Base-by-base conservation (phyloP, 2,888 invertebrate genomes). In the Drosophila prolongata region DNA sequence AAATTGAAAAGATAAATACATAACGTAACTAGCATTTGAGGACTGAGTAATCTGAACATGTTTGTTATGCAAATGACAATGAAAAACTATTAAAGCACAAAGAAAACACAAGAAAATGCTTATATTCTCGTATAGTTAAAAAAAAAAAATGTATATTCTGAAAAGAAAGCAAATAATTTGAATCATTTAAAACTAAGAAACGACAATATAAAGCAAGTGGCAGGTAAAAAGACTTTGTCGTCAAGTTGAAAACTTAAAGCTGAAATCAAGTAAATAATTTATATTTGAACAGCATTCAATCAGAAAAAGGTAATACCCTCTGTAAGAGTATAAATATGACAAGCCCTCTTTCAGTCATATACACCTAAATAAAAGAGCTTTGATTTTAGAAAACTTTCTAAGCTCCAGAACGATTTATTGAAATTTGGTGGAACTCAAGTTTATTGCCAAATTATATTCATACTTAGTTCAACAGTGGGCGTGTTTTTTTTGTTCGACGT, bases 381-480 rank as follows among this genome's bases (percentile, higher is more conserved):
- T 11, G 6, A 11, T 9, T 19, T 30, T 14, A 1, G 30, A 19
- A 5, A 34, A 37, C 50, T 46, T 46, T 27, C 2, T 8, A 49
- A 58, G 58, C 55, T 58, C 5, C 16, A 30, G n/a, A n/a, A 9
- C 4, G 6, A 14, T 2, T 8, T 10, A n/a, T 19, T n/a, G 6
- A 19, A 59, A 55, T 55, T n/a, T 6, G 6, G 19, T 60, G 46
- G 46, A 60, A 38, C 46, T 34, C 30, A 60, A 60, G 43, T 58
- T 58, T 34, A 3, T 46, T 24, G 5, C 38, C 11, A 9, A 37
- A 30, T 14, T 27, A 9, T 3, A 47, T 1, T 14, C 11, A 47
- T 3, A 38, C 6, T 30, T 11, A 60, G 14, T 9, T 1, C 9
- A n/a, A 16, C 14, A 35, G 34, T 27, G 46, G 53, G 65, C 30